Conservation (phyloP, 2,113 vertebrate genomes). For the Takifugu flavidus region DNA sequence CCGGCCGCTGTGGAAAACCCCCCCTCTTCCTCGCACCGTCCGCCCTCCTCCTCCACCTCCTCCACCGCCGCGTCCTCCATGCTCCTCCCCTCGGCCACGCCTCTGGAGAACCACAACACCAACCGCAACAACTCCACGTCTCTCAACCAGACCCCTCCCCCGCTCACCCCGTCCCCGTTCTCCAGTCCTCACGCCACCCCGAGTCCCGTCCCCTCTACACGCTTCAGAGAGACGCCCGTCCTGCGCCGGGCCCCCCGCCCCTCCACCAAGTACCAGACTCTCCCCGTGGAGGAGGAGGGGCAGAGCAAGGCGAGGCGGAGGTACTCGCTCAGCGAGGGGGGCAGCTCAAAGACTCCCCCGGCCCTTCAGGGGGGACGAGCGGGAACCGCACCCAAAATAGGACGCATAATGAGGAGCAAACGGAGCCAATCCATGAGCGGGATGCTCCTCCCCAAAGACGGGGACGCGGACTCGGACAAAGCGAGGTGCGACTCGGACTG, state of each 20-base stretch:
- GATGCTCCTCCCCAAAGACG: slow-evolving; percentile 77
- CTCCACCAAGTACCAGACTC: slow-evolving; percentile 68
- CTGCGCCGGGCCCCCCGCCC: slow-evolving; percentile 53
- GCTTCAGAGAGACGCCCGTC: slow-evolving; percentile 64
- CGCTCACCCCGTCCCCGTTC: slow-evolving; percentile 16
- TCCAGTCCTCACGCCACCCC: slow-evolving; percentile 27
- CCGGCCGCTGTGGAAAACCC: slow-evolving; percentile 7
- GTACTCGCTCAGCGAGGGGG: slow-evolving; percentile 84
- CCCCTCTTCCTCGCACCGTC: slow-evolving; percentile 28
- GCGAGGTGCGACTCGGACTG: slow-evolving; percentile 84
- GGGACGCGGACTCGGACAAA: slow-evolving; percentile 72
- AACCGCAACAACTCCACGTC: slow-evolving; percentile 96
- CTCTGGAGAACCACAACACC: slow-evolving; percentile 85
- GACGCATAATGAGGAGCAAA: slow-evolving; percentile 75
- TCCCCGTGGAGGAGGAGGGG: slow-evolving; percentile 70
- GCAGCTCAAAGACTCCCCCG: slow-evolving; percentile 59
- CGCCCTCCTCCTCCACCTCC: slow-evolving; percentile 8
- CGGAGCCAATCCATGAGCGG: slow-evolving; percentile 91
- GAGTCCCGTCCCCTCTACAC: slow-evolving; percentile 39
- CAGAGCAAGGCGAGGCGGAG: slow-evolving; percentile 80
- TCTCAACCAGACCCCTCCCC: slow-evolving; percentile 72
- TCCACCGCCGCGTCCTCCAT: slow-evolving; percentile 4
- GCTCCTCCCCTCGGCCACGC: slow-evolving; percentile 4
- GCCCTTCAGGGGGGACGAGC: slow-evolving; percentile 52
- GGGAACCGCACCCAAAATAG: slow-evolving; percentile 68